phyloP scores from a whole-genome alignment of 2,888 invertebrate species.

The Suillia variegata region DNA sequence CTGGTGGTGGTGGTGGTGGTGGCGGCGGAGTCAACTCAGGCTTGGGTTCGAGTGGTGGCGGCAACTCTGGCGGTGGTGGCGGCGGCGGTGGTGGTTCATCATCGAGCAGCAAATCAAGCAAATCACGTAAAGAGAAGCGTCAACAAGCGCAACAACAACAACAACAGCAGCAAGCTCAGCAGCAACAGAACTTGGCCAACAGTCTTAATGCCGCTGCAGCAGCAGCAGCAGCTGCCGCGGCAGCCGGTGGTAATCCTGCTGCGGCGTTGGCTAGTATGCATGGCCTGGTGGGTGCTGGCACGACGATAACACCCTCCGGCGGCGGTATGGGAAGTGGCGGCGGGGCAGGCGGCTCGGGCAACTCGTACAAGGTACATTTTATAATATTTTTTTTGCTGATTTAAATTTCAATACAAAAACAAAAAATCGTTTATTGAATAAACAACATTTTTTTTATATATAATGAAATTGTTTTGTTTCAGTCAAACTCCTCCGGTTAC shows the following conservation, averaged over 20 bases:
- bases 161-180: constrained; percentile 46
- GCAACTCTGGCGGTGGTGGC: constrained; percentile 45
- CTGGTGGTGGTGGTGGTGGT: constrained; percentile 42
- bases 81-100: constrained; percentile 45
- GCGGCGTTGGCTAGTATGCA: constrained; percentile 55
- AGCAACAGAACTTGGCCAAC: constrained; percentile 55
- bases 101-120: constrained; percentile 54
- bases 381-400: neutral
- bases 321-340: constrained; percentile 39
- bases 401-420: neutral
- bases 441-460: neutral
- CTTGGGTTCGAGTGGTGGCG: constrained; percentile 48
- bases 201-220: constrained; percentile 54
- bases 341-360: constrained; percentile 42
- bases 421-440: too few species aligned
- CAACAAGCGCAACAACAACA: constrained; percentile 54
- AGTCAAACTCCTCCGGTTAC: constrained; percentile 56
- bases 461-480: neutral
- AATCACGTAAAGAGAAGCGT: constrained; percentile 58
- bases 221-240: constrained; percentile 53
- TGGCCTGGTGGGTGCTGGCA: constrained; percentile 54
- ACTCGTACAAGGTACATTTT: constrained; percentile 50
- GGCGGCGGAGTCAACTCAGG: too few species aligned
- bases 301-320: constrained; percentile 53
- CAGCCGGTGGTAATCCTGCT: constrained; percentile 47